Evolutionary conservation across 2,888 invertebrate genomes (phyloP), one percentile per base, ranked within the genome.

Genomic region (Nycteola revayana): DNA sequence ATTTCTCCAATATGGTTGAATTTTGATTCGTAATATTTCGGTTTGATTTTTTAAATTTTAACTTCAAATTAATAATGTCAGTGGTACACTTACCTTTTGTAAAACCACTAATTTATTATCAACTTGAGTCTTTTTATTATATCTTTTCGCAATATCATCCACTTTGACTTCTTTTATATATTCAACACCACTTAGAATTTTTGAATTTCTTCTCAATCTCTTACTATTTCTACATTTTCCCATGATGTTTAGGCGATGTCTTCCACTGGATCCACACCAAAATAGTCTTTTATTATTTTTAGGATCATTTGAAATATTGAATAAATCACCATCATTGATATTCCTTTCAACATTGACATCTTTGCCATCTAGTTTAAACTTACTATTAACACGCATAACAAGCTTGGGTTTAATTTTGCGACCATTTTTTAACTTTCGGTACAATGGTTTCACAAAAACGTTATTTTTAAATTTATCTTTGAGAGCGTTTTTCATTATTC

Each of bases 401-500:
- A 59, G 35, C 45, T 62, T 64, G 31, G 71, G 61, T 28, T 52
- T 58, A 22, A 63, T 46, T 42, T 66, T 66, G 26, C 64, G 62
- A 21, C 47, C 33, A 10, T 48, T 43, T 41, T 60, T 74, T 1
- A 70, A 41, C 61, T 75, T 81, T 41, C 60, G 71, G 35, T 86
- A 87, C 25, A 87, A 66, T 3, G 87, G 87, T 68, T 70, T 75
- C 0, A 87, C 87, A 22, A 79, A 72, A 40, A 67, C 47, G 25
- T 76, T 75, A 7, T 58, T 69, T 49, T 66, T 72, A 20, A 85
- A 85, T 56, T 75, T 81, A 27, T 72, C 63, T 28, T 62, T 62
- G 0, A 61, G 32, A 49, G 32, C 25, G 40, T 35, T 55, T 50
- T 48, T 57, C 52, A 57, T 55, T 42, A 36, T 49, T 43, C 34